phyloP scores from a whole-genome alignment of 2,888 invertebrate genomes.

The Dolomedes plantarius region DNA sequence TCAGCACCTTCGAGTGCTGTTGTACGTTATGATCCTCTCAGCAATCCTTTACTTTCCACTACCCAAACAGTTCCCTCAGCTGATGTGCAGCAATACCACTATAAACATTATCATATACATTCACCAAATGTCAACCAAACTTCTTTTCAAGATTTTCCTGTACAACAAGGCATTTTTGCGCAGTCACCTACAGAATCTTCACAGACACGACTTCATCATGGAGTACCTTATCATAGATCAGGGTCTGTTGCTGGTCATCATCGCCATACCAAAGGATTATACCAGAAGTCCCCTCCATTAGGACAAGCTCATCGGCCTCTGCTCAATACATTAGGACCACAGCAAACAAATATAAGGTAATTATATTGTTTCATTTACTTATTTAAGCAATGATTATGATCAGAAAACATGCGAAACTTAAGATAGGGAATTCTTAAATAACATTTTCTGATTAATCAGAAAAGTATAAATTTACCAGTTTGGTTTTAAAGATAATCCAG shows the following conservation, averaged over 20 bases:
- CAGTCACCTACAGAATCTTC: conserved; percentile 67
- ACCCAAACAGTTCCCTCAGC: conserved; percentile 39
- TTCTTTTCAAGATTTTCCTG: conserved; percentile 62
- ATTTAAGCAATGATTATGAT: too few relatives aligned
- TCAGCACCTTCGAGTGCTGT: conserved; percentile 47
- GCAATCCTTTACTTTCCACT: conserved; percentile 48
- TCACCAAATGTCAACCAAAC: conserved; percentile 43
- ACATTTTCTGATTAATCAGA: too few relatives aligned
- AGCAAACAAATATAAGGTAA: conserved; percentile 47
- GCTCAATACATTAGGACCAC: conserved; percentile 54
- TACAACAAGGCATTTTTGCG: conserved; percentile 55
- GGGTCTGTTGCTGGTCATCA: conserved; percentile 58
- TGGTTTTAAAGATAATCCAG: too few relatives aligned
- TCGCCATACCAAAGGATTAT: conserved; percentile 54
- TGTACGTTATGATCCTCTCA: conserved; percentile 67
- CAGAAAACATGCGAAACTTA: too few relatives aligned
- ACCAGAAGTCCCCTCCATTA: conserved; percentile 61
- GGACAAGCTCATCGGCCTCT: conserved; percentile 60
- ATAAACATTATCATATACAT: conserved; percentile 60
- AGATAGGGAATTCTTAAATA: too few relatives aligned
- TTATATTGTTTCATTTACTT: too few relatives aligned
- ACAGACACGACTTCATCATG: conserved; percentile 56
- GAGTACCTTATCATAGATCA: conserved; percentile 57
- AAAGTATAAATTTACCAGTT: too few relatives aligned
- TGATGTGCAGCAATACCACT: conserved; percentile 60